Evolutionary conservation across 2,113 vertebrate species (phyloP).

Genomic region (Scytalopus superciliaris): DNA sequence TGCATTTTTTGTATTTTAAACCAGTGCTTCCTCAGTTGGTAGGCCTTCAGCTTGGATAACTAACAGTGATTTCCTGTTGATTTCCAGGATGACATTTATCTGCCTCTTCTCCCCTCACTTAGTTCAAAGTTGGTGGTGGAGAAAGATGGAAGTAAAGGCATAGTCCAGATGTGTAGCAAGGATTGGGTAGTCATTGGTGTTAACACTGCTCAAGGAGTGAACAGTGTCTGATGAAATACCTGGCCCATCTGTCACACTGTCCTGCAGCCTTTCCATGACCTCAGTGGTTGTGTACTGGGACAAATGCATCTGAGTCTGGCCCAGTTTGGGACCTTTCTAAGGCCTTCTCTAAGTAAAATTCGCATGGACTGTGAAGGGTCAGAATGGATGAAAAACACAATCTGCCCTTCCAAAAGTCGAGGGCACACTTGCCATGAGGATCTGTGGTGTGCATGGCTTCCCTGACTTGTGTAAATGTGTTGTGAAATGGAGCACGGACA

Average conservation of each 20-base stretch:
- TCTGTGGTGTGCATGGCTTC: not conserved
- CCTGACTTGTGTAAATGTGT: not conserved
- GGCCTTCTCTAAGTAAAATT: not conserved
- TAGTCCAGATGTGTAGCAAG: not conserved
- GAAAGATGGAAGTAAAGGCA: not conserved
- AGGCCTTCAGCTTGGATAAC: not conserved
- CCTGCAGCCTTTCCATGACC: not conserved
- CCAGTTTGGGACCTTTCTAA: not conserved
- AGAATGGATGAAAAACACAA: not conserved
- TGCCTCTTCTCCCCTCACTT: not conserved
- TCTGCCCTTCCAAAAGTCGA: not conserved
- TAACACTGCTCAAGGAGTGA: not conserved
- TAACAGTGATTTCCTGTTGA: not conserved
- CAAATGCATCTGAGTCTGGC: not conserved
- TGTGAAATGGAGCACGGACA: not conserved
- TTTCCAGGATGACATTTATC: not conserved
- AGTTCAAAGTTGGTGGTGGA: not conserved
- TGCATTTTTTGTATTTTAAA: not conserved
- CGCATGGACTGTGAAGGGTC: not conserved
- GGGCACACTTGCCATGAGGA: not conserved
- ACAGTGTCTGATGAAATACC: not conserved
- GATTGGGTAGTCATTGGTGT: not conserved
- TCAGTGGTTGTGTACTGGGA: fast-evolving
- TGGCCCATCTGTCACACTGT: fast-evolving
- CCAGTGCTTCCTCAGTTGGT: not conserved